These are phyloP conservation scores for Dasypolia templi DNA, from an alignment of 2,888 invertebrate species.

Conservation along the genomic window DNA sequence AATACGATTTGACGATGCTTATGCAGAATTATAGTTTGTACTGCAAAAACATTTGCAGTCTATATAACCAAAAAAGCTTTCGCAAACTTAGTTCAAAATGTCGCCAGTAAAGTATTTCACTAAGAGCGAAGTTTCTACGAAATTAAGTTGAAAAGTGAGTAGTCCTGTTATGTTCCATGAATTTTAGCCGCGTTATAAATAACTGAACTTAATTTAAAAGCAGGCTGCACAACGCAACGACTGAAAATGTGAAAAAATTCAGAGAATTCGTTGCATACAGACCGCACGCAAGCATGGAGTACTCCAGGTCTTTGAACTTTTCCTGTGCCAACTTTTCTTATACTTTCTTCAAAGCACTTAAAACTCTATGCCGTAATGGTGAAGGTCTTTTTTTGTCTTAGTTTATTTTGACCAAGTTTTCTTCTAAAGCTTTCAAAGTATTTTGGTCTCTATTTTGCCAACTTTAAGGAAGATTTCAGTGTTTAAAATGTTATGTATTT, in stretches of 20 bases:
- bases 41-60: background rate
- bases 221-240: slow-evolving; percentile 19
- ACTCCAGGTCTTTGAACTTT: slow-evolving; percentile 72
- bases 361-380: slow-evolving; percentile 41
- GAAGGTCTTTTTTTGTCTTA: slow-evolving; percentile 34
- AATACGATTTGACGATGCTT: background rate
- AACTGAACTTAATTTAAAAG: slow-evolving; percentile 24
- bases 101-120: background rate
- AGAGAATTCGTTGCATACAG: slow-evolving; percentile 67
- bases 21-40: background rate
- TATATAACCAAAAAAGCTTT: background rate
- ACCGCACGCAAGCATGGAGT: slow-evolving; percentile 67
- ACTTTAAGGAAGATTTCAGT: slow-evolving; percentile 12
- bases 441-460: slow-evolving; percentile 17
- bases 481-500: background rate
- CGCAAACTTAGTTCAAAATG: background rate
- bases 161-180: background rate
- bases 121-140: background rate
- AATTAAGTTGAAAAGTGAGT: background rate
- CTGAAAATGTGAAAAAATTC: slow-evolving; percentile 18
- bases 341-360: slow-evolving; percentile 45
- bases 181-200: background rate
- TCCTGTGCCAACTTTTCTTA: slow-evolving; percentile 73
- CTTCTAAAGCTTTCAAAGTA: slow-evolving; percentile 33
- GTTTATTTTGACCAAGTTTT: slow-evolving; percentile 30